Evolutionary conservation across 2,113 vertebrate genomes (phyloP).

Genomic region (Xiphophorus hellerii): DNA sequence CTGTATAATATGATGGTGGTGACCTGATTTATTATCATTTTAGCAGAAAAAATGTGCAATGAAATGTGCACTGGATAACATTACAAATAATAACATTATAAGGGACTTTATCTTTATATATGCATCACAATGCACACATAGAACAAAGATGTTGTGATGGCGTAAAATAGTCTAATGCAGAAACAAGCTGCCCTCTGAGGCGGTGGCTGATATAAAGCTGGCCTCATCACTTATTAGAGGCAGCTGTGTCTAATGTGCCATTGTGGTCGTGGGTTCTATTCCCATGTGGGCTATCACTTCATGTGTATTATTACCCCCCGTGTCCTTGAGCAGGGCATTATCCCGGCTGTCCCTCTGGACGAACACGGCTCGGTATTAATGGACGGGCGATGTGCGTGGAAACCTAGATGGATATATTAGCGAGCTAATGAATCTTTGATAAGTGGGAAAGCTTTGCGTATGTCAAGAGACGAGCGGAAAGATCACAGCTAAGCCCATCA

Average conservation of each 20-base stretch:
- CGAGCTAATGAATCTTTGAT: conserved; percentile 76
- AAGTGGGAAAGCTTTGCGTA: conserved; percentile 62
- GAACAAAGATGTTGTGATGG: conserved; percentile 1
- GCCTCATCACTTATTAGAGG: conserved; percentile 49
- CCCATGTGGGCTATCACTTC: conserved; percentile 66
- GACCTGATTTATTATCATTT: background rate
- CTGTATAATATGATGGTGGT: too few relatives aligned
- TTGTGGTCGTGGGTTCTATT: conserved; percentile 70
- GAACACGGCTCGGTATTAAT: conserved; percentile 62
- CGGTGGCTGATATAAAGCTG: conserved; percentile 46
- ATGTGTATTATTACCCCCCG: conserved; percentile 59
- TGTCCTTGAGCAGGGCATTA: conserved; percentile 77
- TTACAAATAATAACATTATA: background rate
- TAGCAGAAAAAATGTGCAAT: background rate
- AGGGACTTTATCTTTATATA: background rate
- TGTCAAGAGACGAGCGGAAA: conserved; percentile 59
- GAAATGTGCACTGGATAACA: background rate
- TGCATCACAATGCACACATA: conserved; percentile 4
- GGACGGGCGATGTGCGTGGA: conserved; percentile 58
- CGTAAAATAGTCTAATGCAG: conserved; percentile 30
- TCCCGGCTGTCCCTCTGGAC: conserved; percentile 56
- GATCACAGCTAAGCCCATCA: conserved; percentile 58
- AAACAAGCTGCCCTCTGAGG: conserved; percentile 53
- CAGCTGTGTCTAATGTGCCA: conserved; percentile 60
- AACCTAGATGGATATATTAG: conserved; percentile 71